These are phyloP conservation scores for Gavialis gangeticus DNA, from an alignment of 2,113 vertebrate species.

Conservation along the genomic window DNA sequence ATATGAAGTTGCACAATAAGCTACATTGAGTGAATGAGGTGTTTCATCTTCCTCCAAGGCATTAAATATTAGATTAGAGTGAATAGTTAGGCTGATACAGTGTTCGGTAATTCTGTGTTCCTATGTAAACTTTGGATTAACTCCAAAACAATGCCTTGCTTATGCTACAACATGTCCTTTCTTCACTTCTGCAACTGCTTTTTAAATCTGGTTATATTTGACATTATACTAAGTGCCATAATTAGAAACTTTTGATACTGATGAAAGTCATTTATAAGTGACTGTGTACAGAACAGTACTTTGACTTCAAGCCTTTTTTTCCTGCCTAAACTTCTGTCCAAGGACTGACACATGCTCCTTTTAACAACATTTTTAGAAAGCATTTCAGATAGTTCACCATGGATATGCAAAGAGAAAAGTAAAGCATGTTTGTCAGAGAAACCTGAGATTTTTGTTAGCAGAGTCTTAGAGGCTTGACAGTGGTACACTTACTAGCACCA, in stretches of 20 bases:
- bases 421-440: background rate
- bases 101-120: background rate
- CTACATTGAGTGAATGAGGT: background rate
- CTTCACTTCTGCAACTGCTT: background rate
- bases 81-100: background rate
- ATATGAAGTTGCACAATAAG: background rate
- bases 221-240: background rate
- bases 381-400: background rate
- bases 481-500: background rate
- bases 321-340: background rate
- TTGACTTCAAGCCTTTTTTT: background rate
- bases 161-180: background rate
- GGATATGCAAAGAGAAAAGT: background rate
- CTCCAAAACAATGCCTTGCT: background rate
- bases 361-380: background rate
- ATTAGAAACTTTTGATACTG: background rate
- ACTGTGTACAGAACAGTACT: background rate
- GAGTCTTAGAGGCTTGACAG: background rate
- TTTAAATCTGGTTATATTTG: background rate
- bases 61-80: background rate
- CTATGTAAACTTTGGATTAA: background rate
- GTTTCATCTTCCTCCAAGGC: background rate
- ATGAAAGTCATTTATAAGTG: background rate
- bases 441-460: too few species aligned
- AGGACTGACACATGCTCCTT: background rate